phyloP scores from a whole-genome alignment of 2,888 invertebrate genomes.

The Cerastoderma edule region DNA sequence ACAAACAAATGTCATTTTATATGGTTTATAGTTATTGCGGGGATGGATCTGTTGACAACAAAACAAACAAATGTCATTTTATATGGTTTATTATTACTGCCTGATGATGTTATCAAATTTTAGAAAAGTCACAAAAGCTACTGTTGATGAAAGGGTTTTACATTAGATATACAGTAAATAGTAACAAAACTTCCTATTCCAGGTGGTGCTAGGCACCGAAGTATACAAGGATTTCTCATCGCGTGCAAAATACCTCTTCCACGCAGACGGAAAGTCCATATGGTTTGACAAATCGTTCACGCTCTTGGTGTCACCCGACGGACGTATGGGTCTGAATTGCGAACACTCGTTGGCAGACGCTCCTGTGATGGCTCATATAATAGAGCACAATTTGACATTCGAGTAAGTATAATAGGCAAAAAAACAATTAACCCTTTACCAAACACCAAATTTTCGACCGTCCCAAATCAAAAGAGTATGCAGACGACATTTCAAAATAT shows the following conservation, averaged over 20 bases:
- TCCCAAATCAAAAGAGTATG: neutral
- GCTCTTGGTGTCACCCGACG: slow-evolving; percentile 82
- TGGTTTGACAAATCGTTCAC: slow-evolving; percentile 85
- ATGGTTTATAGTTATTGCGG: too few species aligned
- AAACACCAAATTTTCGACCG: neutral
- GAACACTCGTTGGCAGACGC: slow-evolving; percentile 85
- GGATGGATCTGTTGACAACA: too few species aligned
- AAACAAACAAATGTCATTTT: too few species aligned
- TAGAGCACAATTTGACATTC: slow-evolving; percentile 84
- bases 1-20: too few species aligned
- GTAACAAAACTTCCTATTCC: neutral
- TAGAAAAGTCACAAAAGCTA: too few species aligned
- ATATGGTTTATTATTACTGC: too few species aligned
- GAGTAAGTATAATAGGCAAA: slow-evolving; percentile 81
- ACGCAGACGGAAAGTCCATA: slow-evolving; percentile 83
- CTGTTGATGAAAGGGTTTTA: too few species aligned
- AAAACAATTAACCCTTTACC: neutral
- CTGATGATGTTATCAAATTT: too few species aligned
- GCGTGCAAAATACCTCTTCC: slow-evolving; percentile 83
- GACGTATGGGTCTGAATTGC: slow-evolving; percentile 84
- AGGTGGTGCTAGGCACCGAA: slow-evolving; percentile 49
- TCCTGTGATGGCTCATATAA: slow-evolving; percentile 84
- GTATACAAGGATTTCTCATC: slow-evolving; percentile 72
- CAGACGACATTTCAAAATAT: too few species aligned
- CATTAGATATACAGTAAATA: too few species aligned